Conservation (phyloP, 2,888 invertebrate genomes). For the Amblyjoppa proteus region DNA sequence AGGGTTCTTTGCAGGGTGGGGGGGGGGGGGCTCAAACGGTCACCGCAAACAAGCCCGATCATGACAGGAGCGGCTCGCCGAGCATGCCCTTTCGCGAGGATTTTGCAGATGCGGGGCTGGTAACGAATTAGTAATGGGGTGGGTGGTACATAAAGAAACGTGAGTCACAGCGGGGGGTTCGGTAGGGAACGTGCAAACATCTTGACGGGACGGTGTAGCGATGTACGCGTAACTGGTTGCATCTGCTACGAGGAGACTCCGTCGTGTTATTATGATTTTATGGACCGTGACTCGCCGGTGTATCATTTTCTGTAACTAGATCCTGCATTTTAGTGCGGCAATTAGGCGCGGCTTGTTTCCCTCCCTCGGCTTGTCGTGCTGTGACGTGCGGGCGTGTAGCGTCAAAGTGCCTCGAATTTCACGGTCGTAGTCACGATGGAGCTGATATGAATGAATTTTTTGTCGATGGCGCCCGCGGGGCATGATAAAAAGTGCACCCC, state of each 20-base stretch:
- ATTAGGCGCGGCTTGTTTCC: conserved; percentile 11
- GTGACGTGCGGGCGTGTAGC: background rate
- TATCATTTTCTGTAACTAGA: conserved; percentile 14
- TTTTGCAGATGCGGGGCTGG: conserved; percentile 43
- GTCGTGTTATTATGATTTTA: conserved; percentile 24
- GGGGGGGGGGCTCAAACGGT: conserved; percentile 45
- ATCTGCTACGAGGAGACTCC: conserved; percentile 3
- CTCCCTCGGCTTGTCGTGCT: background rate
- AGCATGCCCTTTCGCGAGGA: background rate
- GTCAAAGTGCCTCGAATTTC: conserved; percentile 35
- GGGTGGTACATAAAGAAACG: conserved; percentile 22
- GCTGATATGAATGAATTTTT: conserved; percentile 11
- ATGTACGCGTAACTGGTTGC: conserved; percentile 2
- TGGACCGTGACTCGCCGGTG: background rate
- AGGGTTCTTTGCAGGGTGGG: conserved; percentile 28
- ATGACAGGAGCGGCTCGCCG: background rate
- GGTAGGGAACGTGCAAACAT: conserved; percentile 5
- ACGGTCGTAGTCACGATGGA: conserved; percentile 15
- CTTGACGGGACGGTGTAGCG: background rate
- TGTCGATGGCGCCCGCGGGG: background rate
- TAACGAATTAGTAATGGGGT: conserved; percentile 46
- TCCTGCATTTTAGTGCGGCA: conserved; percentile 27
- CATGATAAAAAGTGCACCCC: conserved; percentile 10
- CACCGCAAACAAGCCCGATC: conserved; percentile 63
- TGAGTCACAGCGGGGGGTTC: conserved; percentile 18